Evolutionary conservation across 2,888 invertebrate genomes (phyloP), one percentile per base, ranked within the genome.

Genomic region (Rhingia rostrata): DNA sequence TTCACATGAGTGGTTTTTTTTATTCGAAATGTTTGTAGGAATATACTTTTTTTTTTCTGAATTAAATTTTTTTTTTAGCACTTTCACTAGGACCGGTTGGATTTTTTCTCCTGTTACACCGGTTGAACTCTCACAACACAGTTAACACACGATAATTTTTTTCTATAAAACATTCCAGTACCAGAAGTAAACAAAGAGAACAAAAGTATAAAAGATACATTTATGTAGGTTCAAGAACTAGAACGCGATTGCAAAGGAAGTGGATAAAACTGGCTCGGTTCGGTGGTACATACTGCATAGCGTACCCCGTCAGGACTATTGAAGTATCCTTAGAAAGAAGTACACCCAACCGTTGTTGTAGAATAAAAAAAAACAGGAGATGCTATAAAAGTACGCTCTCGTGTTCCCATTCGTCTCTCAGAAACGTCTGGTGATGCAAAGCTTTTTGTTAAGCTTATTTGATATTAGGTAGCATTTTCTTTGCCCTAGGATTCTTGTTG

Each of bases 241-340:
- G 69, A 80, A 66, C 74, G 80, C 80, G 84, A 74, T 75, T 84
- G 80, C 80, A 84, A 22, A 60, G 33, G 33, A 51, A 74, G 45
- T 22, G n/a, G 58, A 54, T 49, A 61, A 73, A 80, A 70, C 66
- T 84, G 75, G 84, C 84, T 74, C 84, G 80, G 80, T 80, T 75
- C 54, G 74, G 53, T 72, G 81, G 81, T 81, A 77, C 81, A 81
- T 75, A 72, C 74, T 77, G 60, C 77, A 77, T 61, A 63, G 81
- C 72, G 85, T 81, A 85, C 72, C 75, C 85, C 67, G 81, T 81
- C 67, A 81, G 81, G 85, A 85, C 85, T 85, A 81, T 47, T 35
- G 14, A 51, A 72, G 63, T 72, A 56, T 77, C 67, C 75, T 81
- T 85, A 67, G 30, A 49, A 60, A 12, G 60, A 70, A 70, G 64